These are phyloP conservation scores for Drosophila dunni DNA, from an alignment of 1,140 invertebrate species.

Conservation along the genomic window DNA sequence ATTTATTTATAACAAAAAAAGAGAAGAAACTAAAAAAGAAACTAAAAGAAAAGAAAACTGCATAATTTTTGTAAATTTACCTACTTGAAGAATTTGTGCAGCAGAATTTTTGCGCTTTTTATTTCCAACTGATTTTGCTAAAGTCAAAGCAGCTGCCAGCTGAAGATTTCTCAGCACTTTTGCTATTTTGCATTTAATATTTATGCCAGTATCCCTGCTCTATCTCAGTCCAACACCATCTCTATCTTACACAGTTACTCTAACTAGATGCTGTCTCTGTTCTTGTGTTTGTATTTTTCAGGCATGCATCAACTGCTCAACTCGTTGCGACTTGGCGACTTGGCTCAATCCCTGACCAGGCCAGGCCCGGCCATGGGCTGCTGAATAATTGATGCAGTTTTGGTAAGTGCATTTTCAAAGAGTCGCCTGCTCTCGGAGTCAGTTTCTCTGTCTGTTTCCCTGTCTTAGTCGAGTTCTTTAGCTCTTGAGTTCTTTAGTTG, in stretches of 20 bases:
- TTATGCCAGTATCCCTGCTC: slow-evolving; percentile 54
- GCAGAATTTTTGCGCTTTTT: neutral
- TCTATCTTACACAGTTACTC: neutral
- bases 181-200: slow-evolving; percentile 80
- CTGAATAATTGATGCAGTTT: slow-evolving; percentile 82
- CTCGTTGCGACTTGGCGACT: slow-evolving; percentile 76
- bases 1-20: slow-evolving; percentile 68
- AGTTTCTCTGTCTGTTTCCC: slow-evolving; percentile 10
- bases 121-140: neutral
- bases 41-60: slow-evolving; percentile 18
- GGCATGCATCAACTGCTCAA: slow-evolving; percentile 76
- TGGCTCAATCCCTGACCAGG: slow-evolving; percentile 72
- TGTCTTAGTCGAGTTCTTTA: slow-evolving; percentile 16
- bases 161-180: slow-evolving; percentile 64
- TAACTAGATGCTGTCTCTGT: neutral
- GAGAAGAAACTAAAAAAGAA: neutral
- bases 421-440: slow-evolving; percentile 18
- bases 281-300: slow-evolving; percentile 45
- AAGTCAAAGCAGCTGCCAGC: slow-evolving; percentile 39
- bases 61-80: slow-evolving; percentile 70
- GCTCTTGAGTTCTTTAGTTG: slow-evolving; percentile 38
- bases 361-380: slow-evolving; percentile 63
- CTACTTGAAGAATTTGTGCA: slow-evolving; percentile 35
- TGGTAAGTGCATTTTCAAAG: slow-evolving; percentile 79
- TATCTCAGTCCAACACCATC: neutral